Evolutionary conservation across 2,888 invertebrate genomes (phyloP), one percentile per base, ranked within the genome.

Genomic region (Eurytoma californica): DNA sequence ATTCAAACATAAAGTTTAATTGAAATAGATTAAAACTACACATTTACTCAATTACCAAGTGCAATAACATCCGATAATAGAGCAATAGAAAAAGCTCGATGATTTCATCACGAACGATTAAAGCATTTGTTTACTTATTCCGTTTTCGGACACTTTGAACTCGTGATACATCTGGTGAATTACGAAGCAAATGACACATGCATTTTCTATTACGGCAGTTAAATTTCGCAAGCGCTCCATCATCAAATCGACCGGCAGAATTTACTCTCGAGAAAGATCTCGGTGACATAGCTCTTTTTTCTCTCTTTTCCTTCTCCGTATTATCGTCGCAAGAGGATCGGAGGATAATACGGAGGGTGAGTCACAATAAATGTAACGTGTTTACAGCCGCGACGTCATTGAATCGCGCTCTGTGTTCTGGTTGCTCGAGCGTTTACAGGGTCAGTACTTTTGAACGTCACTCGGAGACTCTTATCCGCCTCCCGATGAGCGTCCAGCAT

Each of bases 381-480:
- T 77, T 72, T 72, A 67, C 65, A 67, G 67, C n/a, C n/a, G 61
- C 63, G 72, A 78, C 63, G 68, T 78, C 73, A 78, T 30, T n/a
- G 20, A n/a, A 39, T 60, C 16, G 20, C 4, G 69, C 83, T 53
- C 4, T 14, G 28, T 81, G 80, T 82, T 80, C 77, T 83, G 82
- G 80, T 82, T 82, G 82, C 83, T 82, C 85, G 83, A 84, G 84
- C 84, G 83, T 82, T 82, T 74, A 79, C 80, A 79, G 84, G 86
- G 85, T 85, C 85, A 78, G 80, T 81, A 53, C 82, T 82, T 76
- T 81, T 83, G 82, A 82, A 82, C 81, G 82, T 39, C 39, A 20
- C 51, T 18, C 55, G n/a, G 49, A 18, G 3, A 30, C n/a, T 24
- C 12, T n/a, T 9, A 28, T 13, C 58, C 9, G 9, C 49, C 18